Base-by-base conservation (phyloP, 2,797 vertebrate species). In the Ceyx erithaca region DNA sequence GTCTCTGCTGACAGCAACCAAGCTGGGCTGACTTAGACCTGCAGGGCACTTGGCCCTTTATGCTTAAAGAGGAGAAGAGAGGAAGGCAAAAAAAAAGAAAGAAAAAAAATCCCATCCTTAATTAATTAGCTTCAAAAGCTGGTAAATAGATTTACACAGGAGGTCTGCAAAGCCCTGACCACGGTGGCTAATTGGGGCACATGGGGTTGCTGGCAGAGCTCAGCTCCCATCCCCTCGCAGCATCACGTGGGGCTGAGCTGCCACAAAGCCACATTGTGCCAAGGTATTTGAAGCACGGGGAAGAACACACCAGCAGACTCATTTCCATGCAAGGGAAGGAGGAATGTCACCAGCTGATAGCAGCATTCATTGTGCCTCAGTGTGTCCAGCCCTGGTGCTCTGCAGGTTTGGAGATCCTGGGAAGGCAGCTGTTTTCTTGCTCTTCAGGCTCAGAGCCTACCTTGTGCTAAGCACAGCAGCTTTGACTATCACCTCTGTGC, bases 341-440 rank as follows among this genome's bases (percentile, higher is more conserved):
- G 75, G 43, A 49, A 63, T 33, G 22, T 9, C 6, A 2, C 33
- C 8, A 5, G 11, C 52, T 19, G 43, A 41, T 2, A n/a, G 93
- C 43, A 54, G 61, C 19, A 2, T 14, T 54, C 57, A 7, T 2
- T 1, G 0, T 20, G 49, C 30, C 20, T 14, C 12, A 4, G 21
- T 3, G 16, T 5, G 45, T 41, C 43, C 57, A 40, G 48, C 5
- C n/a, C 18, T 23, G 7, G 10, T 9, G 54, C 58, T 63, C 49
- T 41, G 20, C 4, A 46, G 54, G 80, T 45, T 45, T 71, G 58
- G 41, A 64, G 28, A 46, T 14, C 37, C 41, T 4, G 3, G 58
- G 4, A 62, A 79, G 90, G 31, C 26, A 70, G 16, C 61, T 49
- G 37, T 4, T 10, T 14, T 20, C 30, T n/a, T 30, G 61, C 14